phyloP scores from a whole-genome alignment of 2,797 vertebrate genomes.

The Valencia hispanica region DNA sequence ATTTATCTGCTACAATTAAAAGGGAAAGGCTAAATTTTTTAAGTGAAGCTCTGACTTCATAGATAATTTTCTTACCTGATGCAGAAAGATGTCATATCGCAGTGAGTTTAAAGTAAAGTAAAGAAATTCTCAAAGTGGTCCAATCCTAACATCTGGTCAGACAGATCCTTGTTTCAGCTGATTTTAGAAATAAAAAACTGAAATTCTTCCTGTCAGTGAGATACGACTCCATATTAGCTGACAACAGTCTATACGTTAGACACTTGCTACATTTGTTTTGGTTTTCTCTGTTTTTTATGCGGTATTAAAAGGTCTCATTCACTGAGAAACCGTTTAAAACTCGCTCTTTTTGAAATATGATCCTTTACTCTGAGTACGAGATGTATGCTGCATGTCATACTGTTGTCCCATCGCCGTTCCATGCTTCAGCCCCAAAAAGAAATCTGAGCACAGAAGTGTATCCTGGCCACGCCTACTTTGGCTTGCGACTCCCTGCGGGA shows the following conservation, averaged over 20 bases:
- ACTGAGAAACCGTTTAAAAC: no score
- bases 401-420: no score
- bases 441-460: no score
- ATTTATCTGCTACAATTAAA: not conserved
- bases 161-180: not conserved
- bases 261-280: not conserved
- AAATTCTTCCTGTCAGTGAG: not conserved
- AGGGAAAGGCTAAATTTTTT: not conserved
- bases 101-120: not conserved
- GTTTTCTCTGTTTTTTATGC: no score
- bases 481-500: no score
- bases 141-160: not conserved
- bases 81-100: not conserved
- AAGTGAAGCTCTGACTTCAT: not conserved
- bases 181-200: not conserved
- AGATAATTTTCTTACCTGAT: not conserved
- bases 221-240: not conserved
- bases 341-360: no score
- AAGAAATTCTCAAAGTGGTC: no score
- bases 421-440: no score
- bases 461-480: no score
- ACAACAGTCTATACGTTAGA: not conserved
- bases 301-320: no score
- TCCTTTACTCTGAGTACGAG: no score
- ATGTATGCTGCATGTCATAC: no score